Evolutionary conservation across 2,113 vertebrate species (phyloP).

Genomic region (Peucedramus taeniatus): DNA sequence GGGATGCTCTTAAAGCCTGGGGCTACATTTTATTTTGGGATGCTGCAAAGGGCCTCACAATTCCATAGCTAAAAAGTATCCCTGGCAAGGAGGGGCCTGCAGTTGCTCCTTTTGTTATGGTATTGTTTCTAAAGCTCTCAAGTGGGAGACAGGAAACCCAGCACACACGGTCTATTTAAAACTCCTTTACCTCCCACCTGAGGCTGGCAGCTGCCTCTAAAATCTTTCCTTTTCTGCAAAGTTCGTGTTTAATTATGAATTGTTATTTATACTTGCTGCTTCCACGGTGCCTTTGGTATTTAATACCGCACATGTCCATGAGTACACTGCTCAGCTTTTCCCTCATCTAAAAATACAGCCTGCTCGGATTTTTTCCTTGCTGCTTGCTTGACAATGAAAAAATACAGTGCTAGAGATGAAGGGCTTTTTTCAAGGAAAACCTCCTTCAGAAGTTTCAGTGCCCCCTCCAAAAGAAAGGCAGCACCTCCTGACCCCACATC

Average conservation of each 20-base stretch:
- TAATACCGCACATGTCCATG: neutral
- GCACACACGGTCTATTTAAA: neutral
- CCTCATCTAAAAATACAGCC: neutral
- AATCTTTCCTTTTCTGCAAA: conserved; percentile 24
- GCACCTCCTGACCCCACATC: neutral
- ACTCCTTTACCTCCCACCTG: conserved; percentile 30
- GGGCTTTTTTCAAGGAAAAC: neutral
- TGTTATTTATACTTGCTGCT: conserved; percentile 27
- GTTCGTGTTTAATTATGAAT: neutral
- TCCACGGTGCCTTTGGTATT: neutral
- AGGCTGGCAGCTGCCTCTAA: conserved; percentile 13
- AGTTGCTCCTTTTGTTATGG: neutral
- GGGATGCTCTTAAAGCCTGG: neutral
- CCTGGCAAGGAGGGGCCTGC: conserved; percentile 6
- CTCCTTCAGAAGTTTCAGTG: neutral
- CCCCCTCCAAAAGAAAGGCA: neutral
- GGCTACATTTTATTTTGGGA: neutral
- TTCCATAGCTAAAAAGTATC: neutral
- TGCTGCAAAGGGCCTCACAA: neutral
- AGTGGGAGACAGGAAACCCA: conserved; percentile 35
- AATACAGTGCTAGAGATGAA: neutral
- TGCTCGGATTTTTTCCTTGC: neutral
- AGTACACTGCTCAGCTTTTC: neutral
- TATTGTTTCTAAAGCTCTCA: neutral
- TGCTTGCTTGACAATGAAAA: neutral